Conservation (phyloP, 2,113 vertebrate species). For the Etheostoma spectabile region DNA sequence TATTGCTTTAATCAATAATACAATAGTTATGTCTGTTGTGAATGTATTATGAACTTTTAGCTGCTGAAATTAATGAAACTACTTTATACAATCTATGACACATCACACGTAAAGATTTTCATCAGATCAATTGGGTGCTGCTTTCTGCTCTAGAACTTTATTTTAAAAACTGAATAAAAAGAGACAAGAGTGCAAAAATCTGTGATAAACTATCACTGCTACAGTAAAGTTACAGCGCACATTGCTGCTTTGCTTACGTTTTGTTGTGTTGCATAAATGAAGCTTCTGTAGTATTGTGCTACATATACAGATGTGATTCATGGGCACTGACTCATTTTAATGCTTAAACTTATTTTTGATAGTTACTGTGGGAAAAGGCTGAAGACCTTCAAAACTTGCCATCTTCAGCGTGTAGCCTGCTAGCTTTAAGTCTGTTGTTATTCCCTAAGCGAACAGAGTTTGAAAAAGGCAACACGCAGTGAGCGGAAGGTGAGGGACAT, state of each 20-base stretch:
- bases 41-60: too few species aligned
- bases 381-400: not conserved
- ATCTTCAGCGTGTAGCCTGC: too few species aligned
- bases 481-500: too few species aligned
- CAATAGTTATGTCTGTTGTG: too few species aligned
- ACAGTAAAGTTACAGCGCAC: not conserved
- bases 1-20: too few species aligned
- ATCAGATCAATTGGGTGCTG: not conserved
- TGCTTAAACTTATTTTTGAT: constrained; percentile 2
- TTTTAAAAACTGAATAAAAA: not conserved
- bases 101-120: not conserved
- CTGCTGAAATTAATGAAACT: not conserved
- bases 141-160: not conserved
- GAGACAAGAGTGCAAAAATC: not conserved
- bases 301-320: constrained; percentile 14
- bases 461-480: too few species aligned
- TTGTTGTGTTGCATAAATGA: constrained; percentile 16
- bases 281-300: constrained; percentile 1
- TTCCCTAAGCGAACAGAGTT: too few species aligned
- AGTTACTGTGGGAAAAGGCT: constrained; percentile 19
- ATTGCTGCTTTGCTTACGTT: not conserved
- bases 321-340: constrained; percentile 20
- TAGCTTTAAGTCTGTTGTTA: too few species aligned
- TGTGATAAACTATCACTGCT: not conserved
- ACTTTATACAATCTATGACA: not conserved